Base-by-base conservation (phyloP, 2,888 invertebrate genomes). In the Drymonia ruficornis region DNA sequence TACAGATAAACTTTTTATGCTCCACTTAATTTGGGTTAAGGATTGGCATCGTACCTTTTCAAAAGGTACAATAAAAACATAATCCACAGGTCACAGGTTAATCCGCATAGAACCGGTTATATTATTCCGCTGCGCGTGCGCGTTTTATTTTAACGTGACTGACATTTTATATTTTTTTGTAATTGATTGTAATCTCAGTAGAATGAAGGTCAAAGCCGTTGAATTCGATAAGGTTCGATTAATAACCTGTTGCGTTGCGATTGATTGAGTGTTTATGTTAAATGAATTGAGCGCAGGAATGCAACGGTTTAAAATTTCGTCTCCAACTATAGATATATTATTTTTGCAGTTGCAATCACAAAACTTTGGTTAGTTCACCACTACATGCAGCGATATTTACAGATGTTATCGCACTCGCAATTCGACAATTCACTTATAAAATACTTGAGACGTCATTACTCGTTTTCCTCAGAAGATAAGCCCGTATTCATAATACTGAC, bases 41-140 rank as follows among this genome's bases (percentile, higher is more conserved):
- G 66, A 61, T 63, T 44, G 28, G 28, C 18, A 42, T 18, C 65
- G 65, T 69, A 64, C n/a, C n/a, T n/a, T n/a, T n/a, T 66, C 70
- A 69, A 64, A 71, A 61, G 50, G 58, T 40, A 58, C 58, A 63
- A 52, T 66, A 55, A 55, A 53, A 58, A 53, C 61, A 60, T 65
- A 59, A 60, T 58, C 50, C 58, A 55, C 64, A 42, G 73, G 70
- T 74, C 72, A 74, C 55, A 76, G 77, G 74, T 72, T 67, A 66
- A 55, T 59, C 55, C 31, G 40, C 45, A 64, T 67, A 50, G 51
- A 65, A 69, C 68, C 62, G 55, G 66, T 67, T 62, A 61, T 43
- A 53, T 50, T 59, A 55, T 51, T 49, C 55, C 55, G 44, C 51
- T 57, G 50, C 44, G 49, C 55, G 52, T 65, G 58, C 50, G 49